Percentiles rank a stretch among this genome's conserved stretches.
Evolutionary conservation across 2,888 invertebrate species (phyloP).

Genomic region (Galerucella nymphaeae): DNA sequence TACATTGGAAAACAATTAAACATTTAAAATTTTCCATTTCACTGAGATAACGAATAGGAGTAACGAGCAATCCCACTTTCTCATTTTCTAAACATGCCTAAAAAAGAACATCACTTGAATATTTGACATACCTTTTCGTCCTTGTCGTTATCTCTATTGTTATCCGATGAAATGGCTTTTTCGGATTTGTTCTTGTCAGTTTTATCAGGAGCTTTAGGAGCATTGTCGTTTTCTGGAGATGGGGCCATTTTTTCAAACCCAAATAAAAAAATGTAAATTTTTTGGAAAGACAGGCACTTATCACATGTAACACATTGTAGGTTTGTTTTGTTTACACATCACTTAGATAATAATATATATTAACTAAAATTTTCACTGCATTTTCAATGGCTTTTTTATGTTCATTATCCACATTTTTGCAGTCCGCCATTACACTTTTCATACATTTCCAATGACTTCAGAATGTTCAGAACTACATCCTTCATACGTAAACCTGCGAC

Average conservation of each 20-base stretch:
- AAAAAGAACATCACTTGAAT: slow-evolving; percentile 24
- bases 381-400: slow-evolving; percentile 50
- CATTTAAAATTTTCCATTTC: slow-evolving; percentile 3
- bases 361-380: slow-evolving; percentile 36
- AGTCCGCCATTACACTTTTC: slow-evolving; percentile 58
- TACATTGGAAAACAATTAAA: background rate
- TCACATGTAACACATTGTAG: slow-evolving; percentile 41
- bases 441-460: slow-evolving; percentile 41
- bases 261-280: slow-evolving; percentile 43
- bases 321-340: slow-evolving; percentile 36
- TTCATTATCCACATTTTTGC: slow-evolving; percentile 60
- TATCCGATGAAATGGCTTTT: slow-evolving; percentile 65
- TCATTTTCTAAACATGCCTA: slow-evolving; percentile 21
- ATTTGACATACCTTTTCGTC: slow-evolving; percentile 53
- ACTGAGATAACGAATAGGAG: slow-evolving; percentile 11
- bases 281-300: slow-evolving; percentile 41
- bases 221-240: slow-evolving; percentile 81
- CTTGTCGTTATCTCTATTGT: slow-evolving; percentile 56
- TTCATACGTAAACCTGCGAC: slow-evolving; percentile 1
- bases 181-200: slow-evolving; percentile 67
- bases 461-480: slow-evolving; percentile 28
- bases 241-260: slow-evolving; percentile 72
- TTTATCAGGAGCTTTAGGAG: slow-evolving; percentile 82
- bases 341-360: slow-evolving; percentile 31
- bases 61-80: slow-evolving; percentile 20